Conservation (phyloP, 2,113 vertebrate species). For the Solea solea region DNA sequence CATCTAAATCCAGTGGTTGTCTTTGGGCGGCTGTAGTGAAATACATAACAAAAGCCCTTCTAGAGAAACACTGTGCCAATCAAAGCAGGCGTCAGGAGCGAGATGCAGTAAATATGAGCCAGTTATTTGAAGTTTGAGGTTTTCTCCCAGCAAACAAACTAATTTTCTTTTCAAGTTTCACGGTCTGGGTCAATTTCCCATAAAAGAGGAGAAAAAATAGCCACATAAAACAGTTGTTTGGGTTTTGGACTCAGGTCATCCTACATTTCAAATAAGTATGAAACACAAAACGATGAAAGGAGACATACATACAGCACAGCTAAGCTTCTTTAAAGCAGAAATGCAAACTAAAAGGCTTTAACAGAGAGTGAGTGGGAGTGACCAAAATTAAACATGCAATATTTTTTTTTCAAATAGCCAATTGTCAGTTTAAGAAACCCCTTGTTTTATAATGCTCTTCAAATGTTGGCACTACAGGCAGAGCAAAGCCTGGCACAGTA, state of each 20-base stretch:
- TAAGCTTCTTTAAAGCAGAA: slow-evolving; percentile 25
- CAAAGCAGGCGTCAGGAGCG: slow-evolving; percentile 54
- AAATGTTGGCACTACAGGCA: not conserved
- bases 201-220: slow-evolving; percentile 33
- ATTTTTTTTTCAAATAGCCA: slow-evolving; percentile 1
- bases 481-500: not conserved
- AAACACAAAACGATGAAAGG: slow-evolving; percentile 48
- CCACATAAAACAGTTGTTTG: slow-evolving; percentile 43
- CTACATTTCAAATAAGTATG: slow-evolving; percentile 56
- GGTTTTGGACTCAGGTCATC: slow-evolving; percentile 32
- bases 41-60: slow-evolving; percentile 52
- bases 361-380: slow-evolving; percentile 1
- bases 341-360: slow-evolving; percentile 5
- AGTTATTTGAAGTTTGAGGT: slow-evolving; percentile 66
- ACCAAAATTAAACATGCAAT: slow-evolving; percentile 1
- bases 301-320: slow-evolving; percentile 9
- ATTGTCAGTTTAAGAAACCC: not conserved
- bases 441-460: not conserved
- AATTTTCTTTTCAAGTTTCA: slow-evolving; percentile 46
- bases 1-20: slow-evolving; percentile 60
- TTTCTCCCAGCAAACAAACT: slow-evolving; percentile 55
- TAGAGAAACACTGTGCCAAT: slow-evolving; percentile 43
- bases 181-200: slow-evolving; percentile 55
- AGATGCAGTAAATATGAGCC: slow-evolving; percentile 59
- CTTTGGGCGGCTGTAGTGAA: slow-evolving; percentile 47